Evolutionary conservation across 2,113 vertebrate species (phyloP).

Genomic region (Gracilinanus agilis): DNA sequence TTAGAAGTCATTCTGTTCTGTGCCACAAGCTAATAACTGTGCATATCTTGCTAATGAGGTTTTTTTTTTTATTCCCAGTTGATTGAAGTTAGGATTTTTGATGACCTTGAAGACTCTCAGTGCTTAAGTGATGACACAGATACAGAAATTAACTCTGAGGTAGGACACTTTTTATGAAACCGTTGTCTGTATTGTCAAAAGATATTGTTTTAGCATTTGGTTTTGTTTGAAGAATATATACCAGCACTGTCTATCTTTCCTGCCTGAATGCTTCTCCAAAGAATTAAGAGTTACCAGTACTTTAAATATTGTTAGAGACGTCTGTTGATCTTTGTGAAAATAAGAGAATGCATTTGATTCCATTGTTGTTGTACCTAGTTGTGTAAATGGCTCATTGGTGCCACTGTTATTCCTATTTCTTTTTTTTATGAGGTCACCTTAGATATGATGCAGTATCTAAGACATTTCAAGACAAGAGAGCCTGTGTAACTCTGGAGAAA

Average conservation of each 20-base stretch:
- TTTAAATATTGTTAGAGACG: constrained; percentile 55
- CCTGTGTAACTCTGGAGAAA: constrained; percentile 19
- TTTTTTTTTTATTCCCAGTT: constrained; percentile 82
- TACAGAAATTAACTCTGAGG: constrained; percentile 92
- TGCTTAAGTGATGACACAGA: constrained; percentile 95
- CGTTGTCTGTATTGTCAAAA: background rate
- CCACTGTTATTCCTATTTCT: background rate
- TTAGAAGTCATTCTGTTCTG: constrained; percentile 41
- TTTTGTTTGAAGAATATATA: background rate
- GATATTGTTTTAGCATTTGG: background rate
- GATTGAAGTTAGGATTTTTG: constrained; percentile 78
- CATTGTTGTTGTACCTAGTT: background rate
- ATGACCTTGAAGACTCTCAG: constrained; percentile 92
- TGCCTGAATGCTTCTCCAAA: constrained; percentile 5
- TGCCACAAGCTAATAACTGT: constrained; percentile 13
- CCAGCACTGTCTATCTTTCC: fast-evolving
- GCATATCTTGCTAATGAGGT: constrained; percentile 53
- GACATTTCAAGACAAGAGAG: background rate
- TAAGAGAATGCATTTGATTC: constrained; percentile 17
- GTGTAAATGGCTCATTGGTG: background rate
- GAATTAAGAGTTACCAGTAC: background rate
- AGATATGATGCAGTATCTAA: background rate
- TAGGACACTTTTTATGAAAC: constrained; percentile 69
- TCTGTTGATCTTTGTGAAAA: constrained; percentile 54
- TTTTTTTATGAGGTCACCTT: background rate